Conservation (phyloP, 2,113 vertebrate species). For the Hylia prasina region DNA sequence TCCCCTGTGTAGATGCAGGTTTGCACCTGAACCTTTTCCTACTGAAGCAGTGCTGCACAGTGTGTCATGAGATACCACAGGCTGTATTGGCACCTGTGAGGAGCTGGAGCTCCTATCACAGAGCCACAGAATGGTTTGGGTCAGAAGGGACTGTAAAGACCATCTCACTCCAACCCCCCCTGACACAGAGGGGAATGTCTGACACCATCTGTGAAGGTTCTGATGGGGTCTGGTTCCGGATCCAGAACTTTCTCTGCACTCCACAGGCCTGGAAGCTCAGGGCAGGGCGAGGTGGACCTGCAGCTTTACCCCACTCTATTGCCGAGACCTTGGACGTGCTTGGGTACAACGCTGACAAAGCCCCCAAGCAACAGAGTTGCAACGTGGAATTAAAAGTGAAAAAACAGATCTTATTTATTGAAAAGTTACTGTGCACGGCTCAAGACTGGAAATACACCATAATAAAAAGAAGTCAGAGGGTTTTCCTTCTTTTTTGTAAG, state of each 20-base stretch:
- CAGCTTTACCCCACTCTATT: neutral
- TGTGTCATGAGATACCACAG: neutral
- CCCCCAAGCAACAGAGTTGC: neutral
- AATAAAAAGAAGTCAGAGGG: neutral
- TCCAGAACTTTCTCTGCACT: neutral
- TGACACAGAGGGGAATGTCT: neutral
- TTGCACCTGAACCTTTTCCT: neutral
- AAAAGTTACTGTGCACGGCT: neutral
- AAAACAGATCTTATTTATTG: neutral
- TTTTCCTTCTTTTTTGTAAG: neutral
- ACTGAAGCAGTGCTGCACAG: neutral
- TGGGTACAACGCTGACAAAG: neutral
- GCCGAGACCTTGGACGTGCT: neutral
- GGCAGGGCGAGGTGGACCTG: neutral
- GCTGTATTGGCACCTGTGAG: neutral
- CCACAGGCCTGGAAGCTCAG: neutral
- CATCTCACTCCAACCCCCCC: neutral
- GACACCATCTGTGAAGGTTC: neutral
- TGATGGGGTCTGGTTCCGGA: neutral
- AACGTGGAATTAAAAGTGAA: neutral
- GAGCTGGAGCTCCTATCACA: neutral
- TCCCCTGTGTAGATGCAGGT: neutral
- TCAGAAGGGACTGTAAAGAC: neutral
- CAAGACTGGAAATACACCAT: neutral
- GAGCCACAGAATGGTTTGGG: neutral